Percentiles rank a stretch among this genome's conserved stretches.
phyloP scores from a whole-genome alignment of 2,797 vertebrate species.

The Gallinago solitaria region DNA sequence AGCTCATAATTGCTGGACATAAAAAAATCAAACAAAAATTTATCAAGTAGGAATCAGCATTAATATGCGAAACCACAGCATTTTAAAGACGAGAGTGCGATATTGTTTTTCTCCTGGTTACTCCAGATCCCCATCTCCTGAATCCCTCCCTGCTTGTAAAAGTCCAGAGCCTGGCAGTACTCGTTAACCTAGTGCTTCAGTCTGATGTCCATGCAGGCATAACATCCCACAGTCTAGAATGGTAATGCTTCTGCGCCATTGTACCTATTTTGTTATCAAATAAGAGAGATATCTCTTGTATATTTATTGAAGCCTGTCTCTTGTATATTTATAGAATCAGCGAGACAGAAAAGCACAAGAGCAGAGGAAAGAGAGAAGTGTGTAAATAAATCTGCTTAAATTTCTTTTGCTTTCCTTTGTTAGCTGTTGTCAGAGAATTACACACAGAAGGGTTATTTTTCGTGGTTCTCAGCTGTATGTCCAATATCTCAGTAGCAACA shows the following conservation, averaged over 20 bases:
- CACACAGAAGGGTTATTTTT: neutral
- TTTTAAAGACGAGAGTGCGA: neutral
- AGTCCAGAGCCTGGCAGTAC: neutral
- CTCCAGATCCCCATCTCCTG: neutral
- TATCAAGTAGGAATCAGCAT: neutral
- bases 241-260: neutral
- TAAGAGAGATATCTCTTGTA: fast-evolving
- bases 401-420: neutral
- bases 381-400: neutral
- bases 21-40: neutral
- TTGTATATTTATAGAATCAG: neutral
- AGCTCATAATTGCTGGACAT: neutral
- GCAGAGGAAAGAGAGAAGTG: neutral
- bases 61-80: neutral
- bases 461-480: neutral
- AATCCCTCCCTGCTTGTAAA: neutral
- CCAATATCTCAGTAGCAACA: neutral
- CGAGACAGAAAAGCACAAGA: neutral
- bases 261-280: neutral
- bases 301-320: neutral
- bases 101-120: neutral
- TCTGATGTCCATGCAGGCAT: neutral
- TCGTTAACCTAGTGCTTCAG: neutral
- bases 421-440: neutral
- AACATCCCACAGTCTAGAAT: neutral